Conservation (phyloP, 2,113 vertebrate species). For the Ahaetulla prasina region DNA sequence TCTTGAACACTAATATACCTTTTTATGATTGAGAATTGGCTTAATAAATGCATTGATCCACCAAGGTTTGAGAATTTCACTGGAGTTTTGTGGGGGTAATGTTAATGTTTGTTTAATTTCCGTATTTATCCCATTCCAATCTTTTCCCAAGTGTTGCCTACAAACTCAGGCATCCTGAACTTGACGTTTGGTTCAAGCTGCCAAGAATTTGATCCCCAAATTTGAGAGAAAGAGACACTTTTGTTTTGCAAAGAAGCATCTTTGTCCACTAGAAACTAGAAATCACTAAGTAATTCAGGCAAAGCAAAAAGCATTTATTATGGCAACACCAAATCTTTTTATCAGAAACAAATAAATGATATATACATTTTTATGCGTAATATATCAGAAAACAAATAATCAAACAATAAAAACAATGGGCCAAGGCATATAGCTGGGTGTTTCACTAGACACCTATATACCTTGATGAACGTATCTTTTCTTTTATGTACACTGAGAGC, state of each 20-base stretch:
- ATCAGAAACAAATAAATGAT: neutral
- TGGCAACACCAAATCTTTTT: neutral
- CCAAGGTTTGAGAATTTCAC: neutral
- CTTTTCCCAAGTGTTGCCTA: neutral
- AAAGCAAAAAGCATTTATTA: neutral
- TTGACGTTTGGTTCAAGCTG: neutral
- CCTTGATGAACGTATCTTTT: too few species aligned
- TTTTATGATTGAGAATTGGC: neutral
- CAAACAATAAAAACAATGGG: too few species aligned
- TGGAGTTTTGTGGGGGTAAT: neutral
- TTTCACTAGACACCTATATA: too few species aligned
- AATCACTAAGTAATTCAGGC: neutral
- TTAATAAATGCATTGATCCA: neutral
- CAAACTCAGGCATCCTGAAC: neutral
- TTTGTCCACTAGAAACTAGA: neutral
- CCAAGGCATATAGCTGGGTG: too few species aligned
- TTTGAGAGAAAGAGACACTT: neutral
- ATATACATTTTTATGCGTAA: neutral
- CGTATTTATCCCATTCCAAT: neutral
- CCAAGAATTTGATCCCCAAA: neutral
- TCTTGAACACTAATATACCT: neutral
- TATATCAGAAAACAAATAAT: neutral
- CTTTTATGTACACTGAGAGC: too few species aligned
- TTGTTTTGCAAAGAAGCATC: neutral
- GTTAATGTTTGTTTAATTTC: neutral